Evolutionary conservation across 1,140 invertebrate species (phyloP).

Genomic region (Ganaspis sp.): DNA sequence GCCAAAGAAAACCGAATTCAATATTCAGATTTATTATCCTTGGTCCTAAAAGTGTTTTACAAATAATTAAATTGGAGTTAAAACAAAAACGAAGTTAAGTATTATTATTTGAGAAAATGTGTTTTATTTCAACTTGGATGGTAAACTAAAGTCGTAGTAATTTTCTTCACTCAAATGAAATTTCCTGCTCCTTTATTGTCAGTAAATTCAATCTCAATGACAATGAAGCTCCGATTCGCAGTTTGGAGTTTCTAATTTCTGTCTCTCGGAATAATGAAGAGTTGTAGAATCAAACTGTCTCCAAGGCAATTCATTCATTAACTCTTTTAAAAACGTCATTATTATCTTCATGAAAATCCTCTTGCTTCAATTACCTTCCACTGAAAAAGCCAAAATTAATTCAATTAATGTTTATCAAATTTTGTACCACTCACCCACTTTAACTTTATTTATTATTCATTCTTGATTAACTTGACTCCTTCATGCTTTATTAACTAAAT

Average conservation of each 20-base stretch:
- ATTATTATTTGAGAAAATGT: neutral
- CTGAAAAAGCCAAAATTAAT: too few species aligned
- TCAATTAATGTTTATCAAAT: too few species aligned
- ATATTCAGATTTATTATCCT: too few species aligned
- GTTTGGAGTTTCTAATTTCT: constrained; percentile 57
- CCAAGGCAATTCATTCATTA: neutral
- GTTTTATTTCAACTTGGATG: constrained; percentile 1
- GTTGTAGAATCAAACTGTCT: neutral
- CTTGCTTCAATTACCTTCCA: neutral
- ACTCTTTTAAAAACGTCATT: neutral
- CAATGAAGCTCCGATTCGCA: constrained; percentile 50
- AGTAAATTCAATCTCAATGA: constrained; percentile 59
- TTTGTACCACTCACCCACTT: too few species aligned
- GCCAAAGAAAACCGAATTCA: too few species aligned
- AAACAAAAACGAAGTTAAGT: neutral
- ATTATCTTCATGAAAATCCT: neutral
- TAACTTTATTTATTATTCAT: too few species aligned
- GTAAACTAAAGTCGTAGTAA: constrained; percentile 51
- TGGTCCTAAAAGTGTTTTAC: too few species aligned
- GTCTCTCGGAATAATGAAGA: constrained; percentile 3
- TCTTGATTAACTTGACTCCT: too few species aligned
- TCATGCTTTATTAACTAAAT: too few species aligned
- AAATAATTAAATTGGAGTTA: too few species aligned
- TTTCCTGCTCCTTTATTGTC: constrained; percentile 38
- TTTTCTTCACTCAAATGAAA: constrained; percentile 52